Conservation (phyloP, 2,888 invertebrate species). For the Pseudanteris insignis region DNA sequence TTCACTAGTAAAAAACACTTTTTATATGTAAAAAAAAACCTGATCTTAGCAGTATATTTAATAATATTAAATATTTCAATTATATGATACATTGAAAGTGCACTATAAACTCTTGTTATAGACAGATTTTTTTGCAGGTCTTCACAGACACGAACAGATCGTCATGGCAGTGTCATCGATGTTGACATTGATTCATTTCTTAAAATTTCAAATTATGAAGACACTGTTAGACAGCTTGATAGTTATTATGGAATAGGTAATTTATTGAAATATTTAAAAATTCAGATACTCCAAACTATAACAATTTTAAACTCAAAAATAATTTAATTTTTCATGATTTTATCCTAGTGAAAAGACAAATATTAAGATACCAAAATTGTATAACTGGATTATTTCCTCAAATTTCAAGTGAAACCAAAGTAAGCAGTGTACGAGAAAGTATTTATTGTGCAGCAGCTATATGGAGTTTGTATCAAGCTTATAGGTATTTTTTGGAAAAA, state of each 20-base stretch:
- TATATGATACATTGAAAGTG: too few relatives aligned
- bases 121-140: constrained; percentile 20
- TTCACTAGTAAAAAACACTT: too few relatives aligned
- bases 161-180: constrained; percentile 79
- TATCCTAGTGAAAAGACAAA: constrained; percentile 91
- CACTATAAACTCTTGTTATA: constrained; percentile 9
- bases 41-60: too few relatives aligned
- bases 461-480: constrained; percentile 97
- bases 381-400: constrained; percentile 94
- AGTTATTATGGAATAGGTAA: constrained; percentile 90
- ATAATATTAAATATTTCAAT: constrained; percentile 19
- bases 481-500: too few relatives aligned
- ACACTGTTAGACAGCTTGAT: constrained; percentile 88
- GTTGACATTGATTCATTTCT: constrained; percentile 81
- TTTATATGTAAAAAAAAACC: too few relatives aligned
- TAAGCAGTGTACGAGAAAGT: constrained; percentile 92
- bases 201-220: constrained; percentile 87
- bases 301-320: too few relatives aligned
- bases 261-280: too few relatives aligned
- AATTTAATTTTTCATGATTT: too few relatives aligned
- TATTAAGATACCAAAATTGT: constrained; percentile 90
- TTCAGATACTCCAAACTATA: too few relatives aligned
- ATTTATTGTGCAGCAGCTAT: constrained; percentile 96
- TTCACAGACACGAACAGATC: constrained; percentile 48
- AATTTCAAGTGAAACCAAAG: constrained; percentile 79